Evolutionary conservation across 2,888 invertebrate species (phyloP).

Genomic region (Cosmia trapezina): DNA sequence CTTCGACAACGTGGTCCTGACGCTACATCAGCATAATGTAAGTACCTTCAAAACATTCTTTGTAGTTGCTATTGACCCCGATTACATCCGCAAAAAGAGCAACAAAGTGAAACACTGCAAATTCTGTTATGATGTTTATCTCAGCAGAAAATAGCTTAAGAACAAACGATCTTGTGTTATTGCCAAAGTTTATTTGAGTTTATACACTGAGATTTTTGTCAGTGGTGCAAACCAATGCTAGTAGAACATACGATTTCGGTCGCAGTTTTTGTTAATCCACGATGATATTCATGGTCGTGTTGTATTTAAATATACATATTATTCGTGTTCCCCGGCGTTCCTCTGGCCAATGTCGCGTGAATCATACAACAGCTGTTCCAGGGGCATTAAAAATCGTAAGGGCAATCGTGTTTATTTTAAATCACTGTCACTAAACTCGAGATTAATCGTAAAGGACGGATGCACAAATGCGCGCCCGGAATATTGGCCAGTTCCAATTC

Average conservation of each 20-base stretch:
- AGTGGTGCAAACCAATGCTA: slow-evolving; percentile 64
- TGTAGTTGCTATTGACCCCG: slow-evolving; percentile 73
- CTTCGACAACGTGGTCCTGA: slow-evolving; percentile 88
- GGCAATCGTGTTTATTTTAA: slow-evolving; percentile 84
- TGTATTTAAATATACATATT: slow-evolving; percentile 79
- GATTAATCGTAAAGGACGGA: slow-evolving; percentile 68
- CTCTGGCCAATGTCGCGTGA: slow-evolving; percentile 87
- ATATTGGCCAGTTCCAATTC: slow-evolving; percentile 50
- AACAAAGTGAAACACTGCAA: slow-evolving; percentile 79
- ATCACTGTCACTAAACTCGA: slow-evolving; percentile 75
- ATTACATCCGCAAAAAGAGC: slow-evolving; percentile 75
- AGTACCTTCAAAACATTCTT: slow-evolving; percentile 77
- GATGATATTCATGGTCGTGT: slow-evolving; percentile 81
- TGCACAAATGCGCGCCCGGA: slow-evolving; percentile 54
- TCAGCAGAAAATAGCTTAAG: slow-evolving; percentile 82
- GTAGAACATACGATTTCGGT: slow-evolving; percentile 65
- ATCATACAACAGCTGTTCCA: slow-evolving; percentile 86
- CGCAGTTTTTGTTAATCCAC: slow-evolving; percentile 75
- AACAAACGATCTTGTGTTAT: slow-evolving; percentile 79
- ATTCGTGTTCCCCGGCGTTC: slow-evolving; percentile 79
- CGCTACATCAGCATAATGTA: slow-evolving; percentile 88
- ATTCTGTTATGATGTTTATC: slow-evolving; percentile 83
- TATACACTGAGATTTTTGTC: slow-evolving; percentile 76
- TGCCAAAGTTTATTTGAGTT: slow-evolving; percentile 81
- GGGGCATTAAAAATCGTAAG: slow-evolving; percentile 86